Conservation (phyloP, 2,113 vertebrate genomes). For the Phoenicopterus ruber region DNA sequence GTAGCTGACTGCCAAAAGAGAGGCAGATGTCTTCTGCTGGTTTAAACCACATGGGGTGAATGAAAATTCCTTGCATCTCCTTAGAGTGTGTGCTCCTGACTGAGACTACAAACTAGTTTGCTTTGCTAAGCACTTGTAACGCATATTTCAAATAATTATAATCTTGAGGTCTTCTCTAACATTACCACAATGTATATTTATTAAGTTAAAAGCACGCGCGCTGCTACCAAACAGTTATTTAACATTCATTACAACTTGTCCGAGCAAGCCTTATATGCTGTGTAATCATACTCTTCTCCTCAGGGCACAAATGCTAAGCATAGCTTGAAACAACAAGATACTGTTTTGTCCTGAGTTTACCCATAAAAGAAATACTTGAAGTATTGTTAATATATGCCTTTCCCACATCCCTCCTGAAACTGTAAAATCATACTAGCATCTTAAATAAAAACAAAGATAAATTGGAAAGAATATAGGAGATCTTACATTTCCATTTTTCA, state of each 20-base stretch:
- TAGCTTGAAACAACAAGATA: slow-evolving; percentile 24
- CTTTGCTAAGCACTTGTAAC: slow-evolving; percentile 28
- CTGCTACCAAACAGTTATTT: slow-evolving; percentile 44
- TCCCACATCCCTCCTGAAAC: neutral
- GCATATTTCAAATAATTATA: slow-evolving; percentile 55
- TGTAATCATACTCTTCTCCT: slow-evolving; percentile 23
- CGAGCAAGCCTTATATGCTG: slow-evolving; percentile 46
- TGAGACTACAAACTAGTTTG: neutral
- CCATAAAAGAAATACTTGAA: neutral
- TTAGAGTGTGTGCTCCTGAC: neutral
- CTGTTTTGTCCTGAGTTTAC: slow-evolving; percentile 44
- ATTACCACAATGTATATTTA: slow-evolving; percentile 56
- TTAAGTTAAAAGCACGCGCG: slow-evolving; percentile 18
- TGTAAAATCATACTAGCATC: neutral
- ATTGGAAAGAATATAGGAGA: neutral
- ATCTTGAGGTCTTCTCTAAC: slow-evolving; percentile 12
- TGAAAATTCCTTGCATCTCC: neutral
- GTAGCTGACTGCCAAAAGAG: neutral
- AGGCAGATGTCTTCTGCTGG: slow-evolving; percentile 14
- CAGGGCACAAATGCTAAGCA: slow-evolving; percentile 60
- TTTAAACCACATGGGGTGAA: neutral
- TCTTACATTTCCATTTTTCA: neutral
- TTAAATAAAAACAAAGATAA: neutral
- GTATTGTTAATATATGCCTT: neutral
- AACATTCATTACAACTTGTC: slow-evolving; percentile 55